Evolutionary conservation across 2,797 vertebrate genomes (phyloP), one percentile per base, ranked within the genome.

Genomic region (Poeciliopsis paucimaculata): DNA sequence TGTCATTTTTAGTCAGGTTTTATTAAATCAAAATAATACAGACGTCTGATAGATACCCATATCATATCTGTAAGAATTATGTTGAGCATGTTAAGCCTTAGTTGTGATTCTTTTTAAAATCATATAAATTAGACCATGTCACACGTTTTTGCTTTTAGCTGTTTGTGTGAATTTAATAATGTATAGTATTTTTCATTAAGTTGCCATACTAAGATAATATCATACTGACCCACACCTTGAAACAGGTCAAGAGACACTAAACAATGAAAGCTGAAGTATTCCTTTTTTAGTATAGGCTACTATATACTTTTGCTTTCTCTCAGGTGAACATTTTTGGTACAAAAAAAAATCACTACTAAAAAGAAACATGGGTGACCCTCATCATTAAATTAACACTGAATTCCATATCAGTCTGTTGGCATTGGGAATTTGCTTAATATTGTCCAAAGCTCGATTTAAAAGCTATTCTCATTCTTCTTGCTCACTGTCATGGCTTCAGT

Each of bases 391-490:
- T 49, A 2, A 49, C 20, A 20, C 2, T 91, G 93, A 93, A 90
- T 86, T 90, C 20, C 26, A 13, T 41, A 92, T 93, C 92, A 90
- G 92, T 94, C 92, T 94, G 91, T 84, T 92, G 88, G 86, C 91
- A 91, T 94, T 94, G 92, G 90, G 84, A 87, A 93, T 95, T 94
- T 94, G 86, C 85, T 84, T 91, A 92, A 92, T 92, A 92, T 68
- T 92, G 86, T 88, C 89, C 85, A 90, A 78, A 86, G 82, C 89
- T 91, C 83, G 77, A 87, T 85, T 53, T 49, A 81, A 88, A 82
- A 88, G 79, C 80, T 57, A 86, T 93, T 93, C 43, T 86, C 68
- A 90, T 93, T 93, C 84, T 75, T 64, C 73, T 60, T 86, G 89
- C 84, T 90, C 47, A 20, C 47, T 2, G 5, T 20, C 47, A 20